Conservation (phyloP, 2,797 vertebrate species). For the Argyrosomus regius region DNA sequence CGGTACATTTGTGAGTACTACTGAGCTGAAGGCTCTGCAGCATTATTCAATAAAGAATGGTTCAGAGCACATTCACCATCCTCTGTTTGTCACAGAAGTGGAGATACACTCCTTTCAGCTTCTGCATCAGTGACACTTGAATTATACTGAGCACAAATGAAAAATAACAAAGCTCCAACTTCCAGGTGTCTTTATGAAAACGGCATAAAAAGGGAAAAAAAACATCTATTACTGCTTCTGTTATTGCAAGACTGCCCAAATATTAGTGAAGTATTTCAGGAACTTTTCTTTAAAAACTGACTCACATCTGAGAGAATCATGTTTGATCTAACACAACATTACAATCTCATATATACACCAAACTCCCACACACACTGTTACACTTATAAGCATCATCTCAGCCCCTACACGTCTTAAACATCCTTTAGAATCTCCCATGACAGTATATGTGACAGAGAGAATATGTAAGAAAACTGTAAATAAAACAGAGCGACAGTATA, state of each 20-base stretch:
- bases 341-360: no score
- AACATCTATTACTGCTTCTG: not conserved
- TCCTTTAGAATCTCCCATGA: no score
- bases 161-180: not conserved
- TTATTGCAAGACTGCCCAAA: not conserved
- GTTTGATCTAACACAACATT: no score
- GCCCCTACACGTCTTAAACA: no score
- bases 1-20: constrained; percentile 18
- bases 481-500: no score
- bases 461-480: no score
- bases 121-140: constrained; percentile 15
- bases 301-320: no score
- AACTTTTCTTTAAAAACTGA: no score
- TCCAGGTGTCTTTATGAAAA: not conserved
- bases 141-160: not conserved
- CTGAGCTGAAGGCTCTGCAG: constrained; percentile 24
- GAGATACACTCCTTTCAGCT: not conserved
- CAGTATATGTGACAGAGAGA: no score
- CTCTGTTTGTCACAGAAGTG: not conserved
- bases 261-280: not conserved
- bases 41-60: constrained; percentile 39
- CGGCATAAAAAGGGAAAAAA: not conserved
- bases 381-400: no score
- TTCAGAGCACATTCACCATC: constrained; percentile 9
- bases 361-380: no score